These are phyloP conservation scores for honey bee (Apis mellifera) DNA, from an alignment of 1,140 invertebrate genomes.

Conservation along the genomic window Amel_HAv3.1 CM009932.2:12636501-12637000, in stretches of 20 bases:
- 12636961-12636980: neutral
- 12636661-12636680: neutral
- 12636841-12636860: slow-evolving; percentile 8
- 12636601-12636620: too few relatives aligned
- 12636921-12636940: slow-evolving; percentile 19
- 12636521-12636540: neutral
- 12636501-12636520: neutral
- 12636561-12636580: too few relatives aligned
- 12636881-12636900: neutral
- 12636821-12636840: neutral
- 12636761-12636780: too few relatives aligned
- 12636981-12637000: neutral
- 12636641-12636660: neutral
- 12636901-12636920: neutral
- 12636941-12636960: neutral
- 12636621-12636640: neutral
- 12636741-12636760: too few relatives aligned
- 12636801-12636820: neutral
- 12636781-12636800: neutral
- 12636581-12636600: too few relatives aligned
- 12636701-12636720: too few relatives aligned
- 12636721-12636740: too few relatives aligned
- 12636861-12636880: neutral
- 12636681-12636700: too few relatives aligned
- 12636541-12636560: neutral